Percentiles rank a stretch among this genome's conserved stretches.
These are phyloP conservation scores for Ornithoptera alexandrae DNA, from an alignment of 2,888 invertebrate species.

Conservation along the genomic window DNA sequence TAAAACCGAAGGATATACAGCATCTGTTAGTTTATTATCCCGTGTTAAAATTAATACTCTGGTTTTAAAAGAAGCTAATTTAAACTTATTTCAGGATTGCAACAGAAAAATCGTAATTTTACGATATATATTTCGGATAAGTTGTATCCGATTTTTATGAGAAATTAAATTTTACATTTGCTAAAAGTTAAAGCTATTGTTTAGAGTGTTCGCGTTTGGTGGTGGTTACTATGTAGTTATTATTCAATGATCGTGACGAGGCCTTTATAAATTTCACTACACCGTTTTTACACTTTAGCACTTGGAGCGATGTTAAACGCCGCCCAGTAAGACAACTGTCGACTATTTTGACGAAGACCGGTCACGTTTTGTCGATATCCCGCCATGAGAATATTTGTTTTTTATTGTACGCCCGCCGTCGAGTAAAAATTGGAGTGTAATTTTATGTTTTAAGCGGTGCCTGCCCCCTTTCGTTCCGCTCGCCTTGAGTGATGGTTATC, in stretches of 20 bases:
- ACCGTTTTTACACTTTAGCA: slow-evolving; percentile 78
- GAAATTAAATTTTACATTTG: background rate
- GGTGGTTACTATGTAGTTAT: slow-evolving; percentile 56
- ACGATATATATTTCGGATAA: background rate
- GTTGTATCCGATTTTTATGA: background rate
- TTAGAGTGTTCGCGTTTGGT: background rate
- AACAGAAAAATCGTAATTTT: background rate
- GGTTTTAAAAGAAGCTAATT: slow-evolving; percentile 34
- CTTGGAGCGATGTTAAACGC: slow-evolving; percentile 67
- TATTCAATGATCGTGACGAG: slow-evolving; percentile 77
- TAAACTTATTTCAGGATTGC: background rate
- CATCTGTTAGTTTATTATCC: slow-evolving; percentile 12
- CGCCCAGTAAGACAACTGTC: slow-evolving; percentile 75
- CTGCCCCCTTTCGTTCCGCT: slow-evolving; percentile 80
- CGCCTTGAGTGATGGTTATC: slow-evolving; percentile 79
- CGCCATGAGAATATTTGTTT: slow-evolving; percentile 80
- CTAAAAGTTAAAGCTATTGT: background rate
- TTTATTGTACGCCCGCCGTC: slow-evolving; percentile 74
- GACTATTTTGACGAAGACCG: slow-evolving; percentile 79
- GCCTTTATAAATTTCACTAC: slow-evolving; percentile 74
- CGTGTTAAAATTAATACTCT: background rate
- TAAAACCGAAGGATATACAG: slow-evolving; percentile 19
- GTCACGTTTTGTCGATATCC: slow-evolving; percentile 79
- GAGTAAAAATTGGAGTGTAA: slow-evolving; percentile 78
- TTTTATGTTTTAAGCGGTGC: slow-evolving; percentile 78